Conservation (phyloP, 2,888 invertebrate genomes). For the Argyra leucocephala region DNA sequence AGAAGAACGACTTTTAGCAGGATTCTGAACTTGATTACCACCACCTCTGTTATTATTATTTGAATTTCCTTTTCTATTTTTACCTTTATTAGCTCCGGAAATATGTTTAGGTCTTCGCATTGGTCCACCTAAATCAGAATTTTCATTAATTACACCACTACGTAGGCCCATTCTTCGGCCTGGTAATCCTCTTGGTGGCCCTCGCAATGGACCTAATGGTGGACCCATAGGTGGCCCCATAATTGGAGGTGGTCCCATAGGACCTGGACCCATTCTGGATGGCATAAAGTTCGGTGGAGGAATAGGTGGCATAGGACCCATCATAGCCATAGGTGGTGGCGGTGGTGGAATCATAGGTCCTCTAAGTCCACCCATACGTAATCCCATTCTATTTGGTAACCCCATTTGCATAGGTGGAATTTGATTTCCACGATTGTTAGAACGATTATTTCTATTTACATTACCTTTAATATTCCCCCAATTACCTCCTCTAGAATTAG, state of each 20-base stretch:
- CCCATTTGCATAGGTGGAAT: slow-evolving; percentile 19
- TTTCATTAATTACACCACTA: slow-evolving; percentile 15
- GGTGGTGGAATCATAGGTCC: slow-evolving; percentile 24
- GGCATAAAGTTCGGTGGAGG: slow-evolving; percentile 18
- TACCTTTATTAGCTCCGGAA: slow-evolving; percentile 9
- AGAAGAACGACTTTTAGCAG: slow-evolving; percentile 27
- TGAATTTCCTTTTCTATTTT: slow-evolving; percentile 24
- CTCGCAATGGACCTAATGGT: slow-evolving; percentile 17
- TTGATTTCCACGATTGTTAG: slow-evolving; percentile 24
- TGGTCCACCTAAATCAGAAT: slow-evolving; percentile 15
- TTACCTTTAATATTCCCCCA: slow-evolving; percentile 18
- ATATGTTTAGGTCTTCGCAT: slow-evolving; percentile 20
- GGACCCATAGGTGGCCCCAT: slow-evolving; percentile 18
- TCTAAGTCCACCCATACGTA: background rate
- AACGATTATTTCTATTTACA: slow-evolving; percentile 12
- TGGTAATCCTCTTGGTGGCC: slow-evolving; percentile 15
- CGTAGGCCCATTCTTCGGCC: background rate
- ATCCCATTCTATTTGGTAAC: slow-evolving; percentile 24
- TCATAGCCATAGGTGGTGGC: slow-evolving; percentile 29
- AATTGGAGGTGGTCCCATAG: slow-evolving; percentile 23
- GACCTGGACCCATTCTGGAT: slow-evolving; percentile 16
- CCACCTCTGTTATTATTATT: slow-evolving; percentile 2
- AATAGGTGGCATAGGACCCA: slow-evolving; percentile 25
- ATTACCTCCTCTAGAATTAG: background rate
- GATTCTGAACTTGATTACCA: slow-evolving; percentile 30